Conservation (phyloP, 2,888 invertebrate species). For the Caradrina clavipalpis region DNA sequence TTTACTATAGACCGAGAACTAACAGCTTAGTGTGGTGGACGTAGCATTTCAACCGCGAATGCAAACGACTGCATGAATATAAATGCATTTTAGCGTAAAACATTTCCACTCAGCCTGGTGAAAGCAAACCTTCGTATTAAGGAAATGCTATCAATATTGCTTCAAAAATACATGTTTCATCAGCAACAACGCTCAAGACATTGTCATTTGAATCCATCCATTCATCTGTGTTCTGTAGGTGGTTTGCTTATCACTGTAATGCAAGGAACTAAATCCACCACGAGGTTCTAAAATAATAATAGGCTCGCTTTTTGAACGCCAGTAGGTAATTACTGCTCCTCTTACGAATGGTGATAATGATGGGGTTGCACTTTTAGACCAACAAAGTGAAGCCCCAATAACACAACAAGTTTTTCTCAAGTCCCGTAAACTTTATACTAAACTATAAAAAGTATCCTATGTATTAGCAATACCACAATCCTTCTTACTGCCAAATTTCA, state of each 20-base stretch:
- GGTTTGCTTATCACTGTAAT: constrained; percentile 26
- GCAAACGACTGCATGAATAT: constrained; percentile 69
- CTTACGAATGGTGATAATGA: not conserved
- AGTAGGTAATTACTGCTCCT: too few relatives aligned
- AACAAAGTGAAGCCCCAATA: not conserved
- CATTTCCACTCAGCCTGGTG: constrained; percentile 61
- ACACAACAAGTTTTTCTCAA: not conserved
- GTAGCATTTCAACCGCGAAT: constrained; percentile 63
- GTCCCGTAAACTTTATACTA: not conserved
- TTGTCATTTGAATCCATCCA: constrained; percentile 4
- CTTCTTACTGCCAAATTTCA: too few relatives aligned
- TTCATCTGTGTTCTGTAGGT: not conserved
- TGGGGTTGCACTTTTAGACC: not conserved
- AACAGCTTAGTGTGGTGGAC: constrained; percentile 63
- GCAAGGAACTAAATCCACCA: constrained; percentile 3
- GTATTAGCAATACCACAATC: too few relatives aligned
- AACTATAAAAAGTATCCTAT: not conserved
- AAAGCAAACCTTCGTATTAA: constrained; percentile 61
- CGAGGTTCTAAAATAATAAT: not conserved
- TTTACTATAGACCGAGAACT: constrained; percentile 61
- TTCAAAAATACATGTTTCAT: constrained; percentile 36
- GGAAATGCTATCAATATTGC: constrained; percentile 47
- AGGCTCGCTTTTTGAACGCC: not conserved
- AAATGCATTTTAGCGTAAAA: constrained; percentile 67
- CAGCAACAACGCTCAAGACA: constrained; percentile 24